Conservation (phyloP, 2,113 vertebrate genomes). For the rabbit (Oryctolagus cuniculus) region DNA sequence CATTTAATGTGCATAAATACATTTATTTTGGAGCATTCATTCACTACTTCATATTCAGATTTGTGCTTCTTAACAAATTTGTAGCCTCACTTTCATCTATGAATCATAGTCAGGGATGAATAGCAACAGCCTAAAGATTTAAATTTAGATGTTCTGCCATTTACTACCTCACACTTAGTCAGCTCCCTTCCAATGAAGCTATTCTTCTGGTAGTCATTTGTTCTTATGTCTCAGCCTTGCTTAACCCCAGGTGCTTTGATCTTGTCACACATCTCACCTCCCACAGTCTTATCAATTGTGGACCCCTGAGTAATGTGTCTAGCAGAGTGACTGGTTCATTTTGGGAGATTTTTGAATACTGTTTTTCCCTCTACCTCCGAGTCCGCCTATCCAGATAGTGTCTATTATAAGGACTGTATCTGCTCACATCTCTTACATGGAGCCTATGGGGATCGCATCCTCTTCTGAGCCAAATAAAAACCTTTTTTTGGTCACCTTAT, state of each 20-base stretch:
- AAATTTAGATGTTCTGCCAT: background rate
- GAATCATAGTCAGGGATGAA: conserved; percentile 2
- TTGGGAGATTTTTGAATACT: background rate
- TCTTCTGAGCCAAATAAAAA: background rate
- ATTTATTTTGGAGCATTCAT: background rate
- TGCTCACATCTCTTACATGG: background rate
- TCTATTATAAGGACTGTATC: background rate
- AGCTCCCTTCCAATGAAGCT: background rate
- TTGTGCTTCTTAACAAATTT: conserved; percentile 10
- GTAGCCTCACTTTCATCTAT: background rate
- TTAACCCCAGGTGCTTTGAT: background rate
- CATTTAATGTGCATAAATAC: background rate
- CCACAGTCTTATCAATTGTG: background rate
- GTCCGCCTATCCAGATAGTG: background rate
- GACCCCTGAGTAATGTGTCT: background rate
- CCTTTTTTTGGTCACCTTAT: background rate
- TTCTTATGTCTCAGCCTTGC: background rate
- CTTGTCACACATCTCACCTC: background rate
- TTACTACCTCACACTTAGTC: background rate
- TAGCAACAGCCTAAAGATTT: background rate
- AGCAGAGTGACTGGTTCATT: background rate
- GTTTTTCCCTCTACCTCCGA: background rate
- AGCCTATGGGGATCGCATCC: background rate
- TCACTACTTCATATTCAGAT: background rate
- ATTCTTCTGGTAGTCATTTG: background rate